A percentile compares a stretch with the other conserved stretches of the same genome.
Evolutionary conservation across 2,113 vertebrate species (phyloP).

Genomic region (Grantiella picta): DNA sequence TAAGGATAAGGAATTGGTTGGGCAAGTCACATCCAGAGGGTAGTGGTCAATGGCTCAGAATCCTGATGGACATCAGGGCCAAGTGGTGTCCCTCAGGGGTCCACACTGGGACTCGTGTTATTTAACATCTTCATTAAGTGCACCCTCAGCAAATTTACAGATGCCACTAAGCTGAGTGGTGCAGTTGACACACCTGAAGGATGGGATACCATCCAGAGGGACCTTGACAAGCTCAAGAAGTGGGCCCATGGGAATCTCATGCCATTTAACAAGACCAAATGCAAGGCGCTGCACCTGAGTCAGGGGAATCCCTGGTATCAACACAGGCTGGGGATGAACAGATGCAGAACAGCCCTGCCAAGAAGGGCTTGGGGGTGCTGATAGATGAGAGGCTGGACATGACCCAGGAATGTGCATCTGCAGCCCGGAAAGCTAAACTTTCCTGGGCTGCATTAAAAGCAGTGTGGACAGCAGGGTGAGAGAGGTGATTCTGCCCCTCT

Average conservation of each 20-base stretch:
- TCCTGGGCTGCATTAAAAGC: background rate
- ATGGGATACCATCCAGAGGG: background rate
- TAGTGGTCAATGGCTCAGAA: background rate
- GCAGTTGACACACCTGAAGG: background rate
- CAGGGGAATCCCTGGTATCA: background rate
- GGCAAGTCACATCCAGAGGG: background rate
- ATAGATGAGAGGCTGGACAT: background rate
- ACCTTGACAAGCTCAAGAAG: background rate
- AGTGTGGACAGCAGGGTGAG: fast-evolving
- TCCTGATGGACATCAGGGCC: background rate
- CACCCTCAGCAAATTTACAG: background rate
- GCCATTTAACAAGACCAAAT: background rate
- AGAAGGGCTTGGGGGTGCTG: background rate
- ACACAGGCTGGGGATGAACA: background rate
- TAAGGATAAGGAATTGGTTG: background rate
- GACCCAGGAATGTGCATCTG: background rate
- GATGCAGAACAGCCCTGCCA: fast-evolving
- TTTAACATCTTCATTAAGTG: background rate
- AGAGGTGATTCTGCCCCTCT: background rate
- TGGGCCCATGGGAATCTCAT: background rate
- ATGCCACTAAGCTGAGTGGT: background rate
- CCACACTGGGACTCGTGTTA: background rate
- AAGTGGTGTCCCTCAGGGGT: background rate
- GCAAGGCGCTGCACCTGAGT: background rate
- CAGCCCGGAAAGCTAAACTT: background rate